Evolutionary conservation across 2,113 vertebrate species (phyloP).

Genomic region (Lethenteron reissneri): DNA sequence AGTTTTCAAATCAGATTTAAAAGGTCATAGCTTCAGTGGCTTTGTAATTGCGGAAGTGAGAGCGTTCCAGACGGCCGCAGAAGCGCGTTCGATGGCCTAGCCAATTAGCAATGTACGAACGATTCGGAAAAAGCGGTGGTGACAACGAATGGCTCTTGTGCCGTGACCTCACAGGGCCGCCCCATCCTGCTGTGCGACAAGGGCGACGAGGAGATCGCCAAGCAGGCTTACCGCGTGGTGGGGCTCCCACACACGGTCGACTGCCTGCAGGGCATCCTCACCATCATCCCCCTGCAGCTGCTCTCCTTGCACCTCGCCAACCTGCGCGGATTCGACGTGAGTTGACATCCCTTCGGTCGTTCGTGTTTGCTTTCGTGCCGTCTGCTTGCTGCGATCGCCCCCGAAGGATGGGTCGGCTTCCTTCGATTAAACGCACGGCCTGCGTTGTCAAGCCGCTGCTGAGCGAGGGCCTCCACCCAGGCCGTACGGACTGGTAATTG

Average conservation of each 20-base stretch:
- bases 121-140: too few species aligned
- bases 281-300: slow-evolving; percentile 70
- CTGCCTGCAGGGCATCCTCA: slow-evolving; percentile 76
- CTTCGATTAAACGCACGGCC: background rate
- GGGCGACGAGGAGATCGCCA: slow-evolving; percentile 48
- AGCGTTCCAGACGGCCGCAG: too few species aligned
- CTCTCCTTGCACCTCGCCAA: slow-evolving; percentile 88
- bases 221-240: slow-evolving; percentile 58
- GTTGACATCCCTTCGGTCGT: slow-evolving; percentile 15
- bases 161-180: slow-evolving; percentile 33
- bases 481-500: background rate
- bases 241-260: slow-evolving; percentile 71
- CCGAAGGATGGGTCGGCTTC: background rate
- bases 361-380: background rate
- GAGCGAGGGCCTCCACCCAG: background rate
- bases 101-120: too few species aligned
- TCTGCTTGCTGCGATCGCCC: background rate
- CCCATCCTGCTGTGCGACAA: slow-evolving; percentile 69
- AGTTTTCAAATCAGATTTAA: too few species aligned
- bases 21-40: too few species aligned
- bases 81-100: too few species aligned
- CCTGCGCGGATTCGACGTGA: slow-evolving; percentile 69
- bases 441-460: background rate
- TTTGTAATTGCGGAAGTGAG: too few species aligned
- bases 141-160: too few species aligned